Percentiles rank a stretch among this genome's conserved stretches.
Evolutionary conservation across 2,888 invertebrate species (phyloP).

Genomic region (Meliscaeva auricollis): DNA sequence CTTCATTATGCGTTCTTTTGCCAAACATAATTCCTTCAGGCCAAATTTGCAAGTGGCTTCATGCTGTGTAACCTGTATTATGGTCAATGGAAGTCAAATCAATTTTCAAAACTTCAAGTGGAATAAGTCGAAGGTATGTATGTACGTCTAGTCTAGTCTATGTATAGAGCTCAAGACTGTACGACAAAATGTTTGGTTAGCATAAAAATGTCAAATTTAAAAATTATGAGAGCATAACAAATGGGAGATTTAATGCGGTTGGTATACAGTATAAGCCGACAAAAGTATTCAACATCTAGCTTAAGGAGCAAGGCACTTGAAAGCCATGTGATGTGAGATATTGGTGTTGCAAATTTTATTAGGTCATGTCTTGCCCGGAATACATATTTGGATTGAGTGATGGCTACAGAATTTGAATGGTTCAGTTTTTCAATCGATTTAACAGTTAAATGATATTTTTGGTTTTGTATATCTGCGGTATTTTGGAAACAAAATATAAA

Average conservation of each 20-base stretch:
- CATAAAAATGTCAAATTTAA: conserved; percentile 69
- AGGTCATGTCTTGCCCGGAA: conserved; percentile 11
- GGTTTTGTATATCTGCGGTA: too few species aligned
- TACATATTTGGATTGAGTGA: conserved; percentile 14
- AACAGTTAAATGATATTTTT: too few species aligned
- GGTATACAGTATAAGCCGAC: not conserved
- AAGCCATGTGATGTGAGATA: not conserved
- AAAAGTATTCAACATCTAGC: conserved; percentile 12
- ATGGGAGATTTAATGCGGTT: conserved; percentile 35
- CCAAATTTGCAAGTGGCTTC: conserved; percentile 55
- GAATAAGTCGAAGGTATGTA: too few species aligned
- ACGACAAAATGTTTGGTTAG: conserved; percentile 1
- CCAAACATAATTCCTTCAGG: conserved; percentile 26
- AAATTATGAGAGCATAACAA: conserved; percentile 53
- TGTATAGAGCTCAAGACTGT: too few species aligned
- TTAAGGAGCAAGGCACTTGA: not conserved
- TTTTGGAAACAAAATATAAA: too few species aligned
- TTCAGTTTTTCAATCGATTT: not conserved
- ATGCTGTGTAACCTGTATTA: conserved; percentile 61
- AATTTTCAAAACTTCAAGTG: too few species aligned
- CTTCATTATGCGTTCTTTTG: conserved; percentile 2
- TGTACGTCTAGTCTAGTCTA: too few species aligned
- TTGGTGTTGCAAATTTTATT: conserved; percentile 1
- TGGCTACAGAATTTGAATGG: conserved; percentile 10
- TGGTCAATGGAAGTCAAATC: conserved; percentile 31